Base-by-base conservation (phyloP, 2,888 invertebrate genomes). In the Pyrochroa serraticornis region DNA sequence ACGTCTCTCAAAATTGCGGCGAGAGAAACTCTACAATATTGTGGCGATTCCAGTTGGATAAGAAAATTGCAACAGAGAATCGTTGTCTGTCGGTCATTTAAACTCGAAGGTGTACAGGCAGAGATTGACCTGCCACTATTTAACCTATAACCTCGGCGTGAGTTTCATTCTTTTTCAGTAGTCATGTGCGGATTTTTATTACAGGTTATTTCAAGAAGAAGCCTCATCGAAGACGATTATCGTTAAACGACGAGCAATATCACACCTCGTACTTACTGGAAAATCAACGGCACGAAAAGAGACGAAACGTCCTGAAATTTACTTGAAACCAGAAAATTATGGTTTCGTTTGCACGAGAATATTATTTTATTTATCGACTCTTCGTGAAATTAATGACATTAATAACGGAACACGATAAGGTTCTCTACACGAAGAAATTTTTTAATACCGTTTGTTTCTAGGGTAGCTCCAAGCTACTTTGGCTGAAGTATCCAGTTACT, bases 81-180 rank as follows among this genome's bases (percentile, higher is more conserved):
- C 37, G 42, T 55, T 42, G 36, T 48, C 54, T 55, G 54, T 55
- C 54, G 54, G 54, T 55, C 54, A 55, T 55, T 55, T 55, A 55
- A 48, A 48, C 48, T 55, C 48, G 37, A 33, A 55, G 54, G 54
- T 55, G 54, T 55, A 55, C 48, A 55, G 22, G 48, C 54, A 55
- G 42, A 54, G 55, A 60, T 51, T 63, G 63, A 63, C 63, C 63
- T 57, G 43, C 36, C 55, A 42, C 39, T 53, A 44, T 46, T 63
- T 63, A 63, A 63, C 60, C 60, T 55, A 42, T 52, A 49, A 54
- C 53, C 48, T 39, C 58, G 56, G 57, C 63, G 60, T 63, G 63
- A 61, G 58, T 45, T 55, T 32, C 41, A 42, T 58, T 52, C 51
- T 48, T 53, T 60, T 62, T 58, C 58, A 56, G 56, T 59, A 47